Percentiles rank a stretch among this genome's conserved stretches.
These are phyloP conservation scores for Enteromius mattozi DNA, from an alignment of 2,797 vertebrate genomes.

Conservation along the genomic window DNA sequence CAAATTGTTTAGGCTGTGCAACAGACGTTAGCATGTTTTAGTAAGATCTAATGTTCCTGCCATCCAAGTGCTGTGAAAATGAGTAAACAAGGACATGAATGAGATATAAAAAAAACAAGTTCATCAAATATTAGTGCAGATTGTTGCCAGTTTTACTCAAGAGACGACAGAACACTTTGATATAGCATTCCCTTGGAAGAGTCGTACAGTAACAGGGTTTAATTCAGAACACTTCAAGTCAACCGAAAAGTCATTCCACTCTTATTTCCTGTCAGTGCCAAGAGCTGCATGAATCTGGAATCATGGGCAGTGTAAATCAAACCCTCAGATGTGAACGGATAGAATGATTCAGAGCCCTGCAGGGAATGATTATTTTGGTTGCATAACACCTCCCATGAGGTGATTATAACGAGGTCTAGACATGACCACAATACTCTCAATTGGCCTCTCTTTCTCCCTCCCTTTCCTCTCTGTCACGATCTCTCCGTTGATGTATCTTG, in stretches of 20 bases:
- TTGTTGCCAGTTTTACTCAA: conserved; percentile 1
- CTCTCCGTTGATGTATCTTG: conserved; percentile 18
- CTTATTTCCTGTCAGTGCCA: conserved; percentile 30
- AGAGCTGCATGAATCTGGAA: conserved; percentile 40
- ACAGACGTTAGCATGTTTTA: not conserved
- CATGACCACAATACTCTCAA: conserved; percentile 43
- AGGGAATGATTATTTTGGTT: conserved; percentile 55
- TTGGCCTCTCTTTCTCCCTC: conserved; percentile 28
- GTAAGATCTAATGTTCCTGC: not conserved
- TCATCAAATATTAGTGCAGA: not conserved
- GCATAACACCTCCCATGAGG: conserved; percentile 55
- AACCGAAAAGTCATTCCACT: conserved; percentile 38
- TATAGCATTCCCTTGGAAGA: conserved; percentile 6
- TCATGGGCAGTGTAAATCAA: conserved; percentile 47
- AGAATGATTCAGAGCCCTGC: conserved; percentile 55
- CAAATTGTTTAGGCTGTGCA: too few species aligned
- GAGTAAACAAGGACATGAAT: not conserved
- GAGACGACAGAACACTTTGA: conserved; percentile 6
- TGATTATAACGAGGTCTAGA: conserved; percentile 53
- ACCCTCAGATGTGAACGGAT: conserved; percentile 48
- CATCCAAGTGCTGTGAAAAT: not conserved
- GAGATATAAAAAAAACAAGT: not conserved
- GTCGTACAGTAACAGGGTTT: not conserved
- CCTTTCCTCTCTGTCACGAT: conserved; percentile 25
- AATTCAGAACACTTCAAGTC: conserved; percentile 14